phyloP scores from a whole-genome alignment of 2,113 vertebrate genomes.

The Lasiurus borealis region DNA sequence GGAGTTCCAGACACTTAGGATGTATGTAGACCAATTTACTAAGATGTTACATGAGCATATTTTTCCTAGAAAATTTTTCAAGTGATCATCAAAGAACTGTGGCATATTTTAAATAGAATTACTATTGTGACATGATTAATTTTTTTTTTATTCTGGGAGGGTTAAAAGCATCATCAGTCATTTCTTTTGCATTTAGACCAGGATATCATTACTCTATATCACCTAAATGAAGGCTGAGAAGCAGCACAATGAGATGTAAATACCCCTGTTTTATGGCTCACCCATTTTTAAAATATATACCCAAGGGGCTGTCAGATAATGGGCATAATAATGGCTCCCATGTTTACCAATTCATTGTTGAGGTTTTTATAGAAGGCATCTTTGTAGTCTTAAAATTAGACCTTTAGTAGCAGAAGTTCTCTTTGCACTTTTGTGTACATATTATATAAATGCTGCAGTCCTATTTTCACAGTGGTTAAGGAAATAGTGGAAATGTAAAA shows the following conservation, averaged over 20 bases:
- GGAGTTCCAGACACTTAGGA: constrained; percentile 40
- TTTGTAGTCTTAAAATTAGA: neutral
- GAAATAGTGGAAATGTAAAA: constrained; percentile 34
- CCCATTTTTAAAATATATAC: constrained; percentile 2
- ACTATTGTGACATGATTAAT: constrained; percentile 58
- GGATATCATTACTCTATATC: constrained; percentile 28
- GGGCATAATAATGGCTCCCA: neutral
- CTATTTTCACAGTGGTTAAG: neutral
- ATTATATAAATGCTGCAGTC: neutral
- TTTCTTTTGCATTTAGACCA: constrained; percentile 61
- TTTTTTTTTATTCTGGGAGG: constrained; percentile 67
- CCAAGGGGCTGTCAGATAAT: constrained; percentile 30
- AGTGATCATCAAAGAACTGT: constrained; percentile 41
- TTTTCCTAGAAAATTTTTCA: constrained; percentile 61
- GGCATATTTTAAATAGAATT: constrained; percentile 69
- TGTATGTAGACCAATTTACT: constrained; percentile 63
- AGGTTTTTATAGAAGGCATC: neutral
- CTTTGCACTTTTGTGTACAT: neutral
- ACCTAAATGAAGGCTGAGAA: constrained; percentile 36
- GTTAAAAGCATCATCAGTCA: constrained; percentile 73
- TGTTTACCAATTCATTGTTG: constrained; percentile 10
- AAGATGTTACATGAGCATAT: constrained; percentile 41
- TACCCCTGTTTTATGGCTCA: neutral
- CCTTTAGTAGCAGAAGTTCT: neutral
- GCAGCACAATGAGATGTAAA: constrained; percentile 32